Conservation (phyloP, 2,797 vertebrate genomes). For the Pteropus rufus region DNA sequence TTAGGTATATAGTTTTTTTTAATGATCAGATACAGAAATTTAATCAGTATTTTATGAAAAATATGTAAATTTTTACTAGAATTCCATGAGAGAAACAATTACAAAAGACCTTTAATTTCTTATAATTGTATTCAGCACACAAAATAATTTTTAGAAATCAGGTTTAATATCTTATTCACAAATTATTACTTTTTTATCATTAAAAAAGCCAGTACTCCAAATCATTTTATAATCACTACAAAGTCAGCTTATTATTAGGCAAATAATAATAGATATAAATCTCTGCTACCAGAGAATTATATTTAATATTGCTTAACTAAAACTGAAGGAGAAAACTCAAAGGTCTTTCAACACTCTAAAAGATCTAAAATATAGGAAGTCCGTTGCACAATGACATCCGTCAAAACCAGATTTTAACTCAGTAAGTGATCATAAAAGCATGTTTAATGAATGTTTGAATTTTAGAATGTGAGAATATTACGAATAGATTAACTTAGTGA, state of each 20-base stretch:
- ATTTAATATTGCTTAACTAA: conserved; percentile 42
- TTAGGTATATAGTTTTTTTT: neutral
- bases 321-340: conserved; percentile 36
- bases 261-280: conserved; percentile 45
- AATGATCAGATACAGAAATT: conserved; percentile 33
- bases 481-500: neutral
- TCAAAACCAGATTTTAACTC: conserved; percentile 31
- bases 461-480: neutral
- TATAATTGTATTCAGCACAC: neutral
- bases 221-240: conserved; percentile 42
- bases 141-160: conserved; percentile 50
- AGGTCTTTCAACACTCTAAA: conserved; percentile 30
- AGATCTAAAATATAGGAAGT: neutral
- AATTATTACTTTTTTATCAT: conserved; percentile 38
- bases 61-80: conserved; percentile 29
- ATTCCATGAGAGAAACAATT: conserved; percentile 49
- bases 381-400: neutral
- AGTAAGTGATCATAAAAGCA: neutral
- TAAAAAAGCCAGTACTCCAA: conserved; percentile 36
- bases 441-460: conserved; percentile 11
- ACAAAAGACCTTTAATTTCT: conserved; percentile 33
- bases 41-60: conserved; percentile 47
- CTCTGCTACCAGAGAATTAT: conserved; percentile 52
- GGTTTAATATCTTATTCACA: conserved; percentile 24
- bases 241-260: conserved; percentile 33